Base-by-base conservation (phyloP, 2,888 invertebrate species). In the Hirtodrosophila alboralis region DNA sequence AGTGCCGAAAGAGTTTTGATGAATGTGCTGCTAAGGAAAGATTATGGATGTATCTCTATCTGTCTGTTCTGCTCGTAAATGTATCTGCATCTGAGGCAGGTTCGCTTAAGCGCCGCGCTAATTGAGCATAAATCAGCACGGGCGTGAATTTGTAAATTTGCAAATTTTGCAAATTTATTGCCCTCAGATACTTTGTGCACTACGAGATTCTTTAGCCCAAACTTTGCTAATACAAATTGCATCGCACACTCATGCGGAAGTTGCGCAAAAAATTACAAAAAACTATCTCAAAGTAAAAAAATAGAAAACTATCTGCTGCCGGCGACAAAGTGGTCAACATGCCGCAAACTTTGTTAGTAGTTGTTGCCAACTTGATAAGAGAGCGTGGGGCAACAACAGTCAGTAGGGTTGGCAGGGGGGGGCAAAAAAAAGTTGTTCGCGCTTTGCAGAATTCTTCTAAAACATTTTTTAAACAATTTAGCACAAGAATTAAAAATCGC, bases 401-500 rank as follows among this genome's bases (percentile, higher is more conserved):
- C n/a, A n/a, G n/a, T n/a, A 4, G 14, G 33, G 14, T 6, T 18
- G 16, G 3, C 18, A 8, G n/a, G 7, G 6, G 16, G 12, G 6
- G 36, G 27, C 3, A 27, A 38, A 34, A 36, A 53, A 75, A 73
- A 76, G 73, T 83, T 76, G 37, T 60, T 28, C 60, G 40, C 57
- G 56, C 51, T 69, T 64, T 68, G 62, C 76, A 63, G 74, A 81
- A 83, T 85, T 87, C 85, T 85, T 85, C 66, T 74, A 69, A 71
- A 85, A 80, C 78, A 86, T 84, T 87, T 85, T 23, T 87, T 78
- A 67, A 81, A 85, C 86, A 85, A 86, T 86, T 76, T 73, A 81
- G 86, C 76, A 62, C 73, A 87, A 77, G 86, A 86, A 86, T 86
- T 86, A 86, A 86, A 86, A 86, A 86, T 87, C 75, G 86, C 81